phyloP scores from a whole-genome alignment of 2,888 invertebrate genomes.

The Busseola fusca region DNA sequence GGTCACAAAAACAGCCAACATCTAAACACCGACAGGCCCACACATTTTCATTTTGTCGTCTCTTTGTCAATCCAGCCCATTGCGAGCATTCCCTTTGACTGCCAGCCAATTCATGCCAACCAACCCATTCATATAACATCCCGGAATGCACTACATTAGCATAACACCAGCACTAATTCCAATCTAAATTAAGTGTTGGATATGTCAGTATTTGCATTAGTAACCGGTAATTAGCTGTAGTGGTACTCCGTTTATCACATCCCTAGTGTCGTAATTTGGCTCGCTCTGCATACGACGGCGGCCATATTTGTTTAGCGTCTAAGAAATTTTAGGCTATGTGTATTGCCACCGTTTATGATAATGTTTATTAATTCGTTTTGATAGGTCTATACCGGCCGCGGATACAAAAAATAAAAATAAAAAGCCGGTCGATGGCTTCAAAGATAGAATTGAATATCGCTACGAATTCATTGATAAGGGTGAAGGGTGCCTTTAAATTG shows the following conservation, averaged over 20 bases:
- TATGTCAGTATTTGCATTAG: constrained; percentile 25
- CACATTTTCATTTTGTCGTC: constrained; percentile 21
- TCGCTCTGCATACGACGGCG: constrained; percentile 11
- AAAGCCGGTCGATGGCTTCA: neutral
- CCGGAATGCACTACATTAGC: constrained; percentile 35
- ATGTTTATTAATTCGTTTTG: neutral
- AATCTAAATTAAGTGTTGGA: constrained; percentile 36
- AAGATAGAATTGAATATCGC: neutral
- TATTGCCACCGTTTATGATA: constrained; percentile 18
- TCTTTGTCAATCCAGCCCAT: constrained; percentile 37
- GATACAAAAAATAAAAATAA: neutral
- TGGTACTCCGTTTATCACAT: constrained; percentile 20
- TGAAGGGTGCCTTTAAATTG: neutral
- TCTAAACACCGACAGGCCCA: constrained; percentile 25
- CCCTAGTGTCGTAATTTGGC: constrained; percentile 23
- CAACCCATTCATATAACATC: constrained; percentile 13
- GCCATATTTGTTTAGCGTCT: constrained; percentile 31
- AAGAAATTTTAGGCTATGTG: constrained; percentile 7
- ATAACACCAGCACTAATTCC: constrained; percentile 30
- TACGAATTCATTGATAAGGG: neutral
- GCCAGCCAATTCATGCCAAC: constrained; percentile 22
- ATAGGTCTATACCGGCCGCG: neutral
- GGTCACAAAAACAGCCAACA: constrained; percentile 8
- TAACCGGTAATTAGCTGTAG: constrained; percentile 31
- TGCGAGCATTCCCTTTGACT: constrained; percentile 43